Base-by-base conservation (phyloP, 2,113 vertebrate species). In the Prochilodus magdalenae region DNA sequence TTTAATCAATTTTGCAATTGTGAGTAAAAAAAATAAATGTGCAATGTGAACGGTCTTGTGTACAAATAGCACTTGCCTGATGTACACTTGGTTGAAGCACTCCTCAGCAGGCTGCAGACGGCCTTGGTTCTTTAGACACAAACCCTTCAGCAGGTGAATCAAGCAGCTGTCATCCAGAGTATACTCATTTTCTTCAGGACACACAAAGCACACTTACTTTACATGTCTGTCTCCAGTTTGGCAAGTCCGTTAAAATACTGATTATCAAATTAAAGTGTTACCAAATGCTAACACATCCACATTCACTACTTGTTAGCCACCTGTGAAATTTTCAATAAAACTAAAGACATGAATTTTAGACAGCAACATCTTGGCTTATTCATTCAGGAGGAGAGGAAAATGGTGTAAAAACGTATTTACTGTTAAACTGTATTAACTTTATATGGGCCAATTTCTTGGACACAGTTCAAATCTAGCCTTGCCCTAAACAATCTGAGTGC, bases 121-220 rank as follows among this genome's bases (percentile, higher is more conserved):
- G 2, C 92, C 92, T 83, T 91, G 91, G 88, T 96, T 95, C 88
- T 92, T 95, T 51, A 94, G 76, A 81, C 93, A 95, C 81, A 95
- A 83, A 1, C 94, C 95, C 83, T 93, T 95, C 88, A 95, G 84
- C 66, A 96, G 90, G 83, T 90, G 85, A 76, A 95, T 89, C 79
- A 94, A 22, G 83, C 93, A 94, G 16, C 75, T 77, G 87, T 95
- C 94, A 0, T 96, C 94, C 57, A 91, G 15, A 0, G 75, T 83
- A 74, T 90, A 94, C 20, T 93, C 93, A 0, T 93, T 93, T 11
- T 71, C 94, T 96, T 86, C 7, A 47, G 22, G 33, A 7, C 13
- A 59, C 51, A 84, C 62, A 63, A 29, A n/a, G 33, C 73, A 65
- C 24, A 57, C 4, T 59, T 51, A 8, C 13, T 29, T 22, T 22